phyloP scores from a whole-genome alignment of 2,888 invertebrate genomes.

The Conomelus anceps region DNA sequence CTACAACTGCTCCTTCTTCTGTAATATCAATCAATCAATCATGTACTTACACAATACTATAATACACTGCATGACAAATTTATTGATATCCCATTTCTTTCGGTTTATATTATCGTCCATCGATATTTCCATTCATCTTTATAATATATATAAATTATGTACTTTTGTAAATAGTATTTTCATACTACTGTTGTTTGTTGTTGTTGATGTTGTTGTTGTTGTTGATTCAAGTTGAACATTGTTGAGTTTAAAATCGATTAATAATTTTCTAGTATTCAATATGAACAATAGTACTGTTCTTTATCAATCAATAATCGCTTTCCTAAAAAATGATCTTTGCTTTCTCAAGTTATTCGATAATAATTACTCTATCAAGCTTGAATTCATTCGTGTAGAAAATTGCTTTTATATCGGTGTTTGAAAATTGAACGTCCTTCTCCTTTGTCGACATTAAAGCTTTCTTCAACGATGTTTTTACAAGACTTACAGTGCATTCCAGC shows the following conservation, averaged over 20 bases:
- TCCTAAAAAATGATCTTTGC: neutral
- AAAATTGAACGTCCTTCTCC: neutral
- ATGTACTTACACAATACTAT: neutral
- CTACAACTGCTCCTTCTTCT: neutral
- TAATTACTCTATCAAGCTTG: neutral
- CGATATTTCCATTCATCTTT: neutral
- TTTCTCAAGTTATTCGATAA: neutral
- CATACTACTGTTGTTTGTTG: neutral
- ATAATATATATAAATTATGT: neutral
- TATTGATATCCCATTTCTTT: neutral
- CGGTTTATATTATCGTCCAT: neutral
- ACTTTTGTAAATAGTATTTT: neutral
- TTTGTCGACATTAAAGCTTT: neutral
- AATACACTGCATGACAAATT: neutral
- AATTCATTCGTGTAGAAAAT: neutral
- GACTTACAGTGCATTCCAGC: neutral
- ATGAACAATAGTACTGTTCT: neutral
- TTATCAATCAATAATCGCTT: neutral
- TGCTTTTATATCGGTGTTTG: neutral
- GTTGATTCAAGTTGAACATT: neutral
- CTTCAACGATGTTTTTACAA: neutral
- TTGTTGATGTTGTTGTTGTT: neutral
- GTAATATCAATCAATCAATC: neutral
- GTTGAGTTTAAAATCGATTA: neutral
- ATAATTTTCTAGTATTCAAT: neutral